Conservation (phyloP, 2,888 invertebrate species). For the Melanchra persicariae region DNA sequence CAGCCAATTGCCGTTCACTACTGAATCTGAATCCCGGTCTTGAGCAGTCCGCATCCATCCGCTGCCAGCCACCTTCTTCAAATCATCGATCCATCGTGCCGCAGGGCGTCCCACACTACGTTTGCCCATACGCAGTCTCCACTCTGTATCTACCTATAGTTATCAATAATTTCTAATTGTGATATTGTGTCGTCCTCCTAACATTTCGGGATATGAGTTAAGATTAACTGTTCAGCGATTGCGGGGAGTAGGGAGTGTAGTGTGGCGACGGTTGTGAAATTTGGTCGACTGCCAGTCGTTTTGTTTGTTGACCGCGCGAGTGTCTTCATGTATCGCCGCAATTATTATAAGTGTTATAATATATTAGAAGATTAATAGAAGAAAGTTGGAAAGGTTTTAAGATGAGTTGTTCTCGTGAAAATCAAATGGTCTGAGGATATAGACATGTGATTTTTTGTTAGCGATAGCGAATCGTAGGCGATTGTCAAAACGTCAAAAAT, state of each 20-base stretch:
- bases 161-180: not conserved
- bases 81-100: too few relatives aligned
- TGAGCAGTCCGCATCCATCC: too few relatives aligned
- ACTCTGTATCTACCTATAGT: too few relatives aligned
- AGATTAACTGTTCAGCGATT: conserved; percentile 44
- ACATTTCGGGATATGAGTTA: conserved; percentile 51
- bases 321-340: conserved; percentile 35
- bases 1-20: too few relatives aligned
- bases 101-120: too few relatives aligned
- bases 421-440: too few relatives aligned
- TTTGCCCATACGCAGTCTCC: too few relatives aligned
- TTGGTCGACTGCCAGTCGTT: conserved; percentile 63
- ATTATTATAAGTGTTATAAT: conserved; percentile 50
- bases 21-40: too few relatives aligned
- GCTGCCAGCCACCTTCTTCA: too few relatives aligned
- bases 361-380: conserved; percentile 10
- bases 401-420: not conserved
- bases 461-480: too few relatives aligned
- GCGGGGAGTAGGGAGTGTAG: conserved; percentile 7
- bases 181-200: conserved; percentile 28
- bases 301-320: conserved; percentile 56
- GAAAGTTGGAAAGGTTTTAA: conserved; percentile 3
- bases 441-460: too few relatives aligned
- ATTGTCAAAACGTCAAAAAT: too few relatives aligned
- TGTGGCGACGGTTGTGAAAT: conserved; percentile 45